A percentile compares a stretch with the other conserved stretches of the same genome.
These are phyloP conservation scores for Telmatochromis sp. DNA, from an alignment of 2,113 vertebrate species.

Conservation along the genomic window DNA sequence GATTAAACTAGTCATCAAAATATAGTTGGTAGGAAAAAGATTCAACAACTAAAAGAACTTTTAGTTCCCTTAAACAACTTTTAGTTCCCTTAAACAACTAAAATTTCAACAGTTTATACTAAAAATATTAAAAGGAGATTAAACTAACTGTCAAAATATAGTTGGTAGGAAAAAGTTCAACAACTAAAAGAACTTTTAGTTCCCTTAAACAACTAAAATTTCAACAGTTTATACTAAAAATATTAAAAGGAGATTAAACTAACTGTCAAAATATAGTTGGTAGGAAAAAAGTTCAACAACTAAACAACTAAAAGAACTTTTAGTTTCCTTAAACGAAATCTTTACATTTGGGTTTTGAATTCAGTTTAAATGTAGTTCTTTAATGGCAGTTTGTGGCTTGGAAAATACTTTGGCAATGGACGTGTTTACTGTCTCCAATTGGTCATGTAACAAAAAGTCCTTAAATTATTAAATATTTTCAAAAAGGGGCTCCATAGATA, in stretches of 20 bases:
- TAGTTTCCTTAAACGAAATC: not conserved
- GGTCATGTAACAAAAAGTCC: not conserved
- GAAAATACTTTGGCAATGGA: not conserved
- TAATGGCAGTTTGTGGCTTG: not conserved
- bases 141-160: accelerated
- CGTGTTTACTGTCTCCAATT: not conserved
- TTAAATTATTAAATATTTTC: not conserved
- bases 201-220: not conserved
- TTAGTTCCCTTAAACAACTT: accelerated
- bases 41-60: accelerated
- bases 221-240: not conserved
- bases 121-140: not conserved
- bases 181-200: not conserved
- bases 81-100: not conserved
- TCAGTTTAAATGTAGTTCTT: not conserved
- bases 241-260: not conserved
- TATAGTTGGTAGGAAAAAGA: accelerated
- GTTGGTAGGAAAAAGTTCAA: not conserved
- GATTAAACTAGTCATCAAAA: accelerated
- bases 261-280: accelerated
- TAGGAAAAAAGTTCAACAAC: not conserved
- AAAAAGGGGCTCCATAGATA: accelerated
- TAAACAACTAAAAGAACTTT: not conserved
- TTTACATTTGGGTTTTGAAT: not conserved
- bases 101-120: not conserved